A percentile compares a stretch with the other conserved stretches of the same genome.
phyloP scores from a whole-genome alignment of 2,888 invertebrate genomes.

The Drosophila testacea region DNA sequence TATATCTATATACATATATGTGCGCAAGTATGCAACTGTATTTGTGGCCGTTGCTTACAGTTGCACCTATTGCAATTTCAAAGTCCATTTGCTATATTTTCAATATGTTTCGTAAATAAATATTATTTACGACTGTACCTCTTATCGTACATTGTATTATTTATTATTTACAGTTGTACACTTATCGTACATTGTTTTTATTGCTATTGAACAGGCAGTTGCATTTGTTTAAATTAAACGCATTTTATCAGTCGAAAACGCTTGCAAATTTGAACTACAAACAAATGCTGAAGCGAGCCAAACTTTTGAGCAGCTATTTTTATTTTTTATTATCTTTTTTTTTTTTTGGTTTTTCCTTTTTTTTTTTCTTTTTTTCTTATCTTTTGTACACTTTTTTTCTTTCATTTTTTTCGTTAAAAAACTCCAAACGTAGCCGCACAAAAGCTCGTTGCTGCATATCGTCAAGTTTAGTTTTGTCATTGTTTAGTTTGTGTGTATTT shows the following conservation, averaged over 20 bases:
- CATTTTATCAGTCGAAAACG: neutral
- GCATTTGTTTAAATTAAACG: slow-evolving; percentile 38
- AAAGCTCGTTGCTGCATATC: slow-evolving; percentile 32
- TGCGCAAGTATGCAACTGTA: slow-evolving; percentile 1
- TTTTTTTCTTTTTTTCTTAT: slow-evolving; percentile 1
- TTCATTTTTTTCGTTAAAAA: slow-evolving; percentile 11
- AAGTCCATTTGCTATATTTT: slow-evolving; percentile 7
- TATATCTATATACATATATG: neutral
- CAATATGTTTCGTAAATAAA: neutral
- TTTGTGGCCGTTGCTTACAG: neutral
- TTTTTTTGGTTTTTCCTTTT: neutral
- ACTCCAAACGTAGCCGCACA: slow-evolving; percentile 18
- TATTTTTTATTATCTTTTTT: slow-evolving; percentile 1
- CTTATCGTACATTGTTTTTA: slow-evolving; percentile 1
- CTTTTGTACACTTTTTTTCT: slow-evolving; percentile 4
- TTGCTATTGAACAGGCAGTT: slow-evolving; percentile 42
- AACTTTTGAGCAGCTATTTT: slow-evolving; percentile 15
- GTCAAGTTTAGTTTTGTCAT: neutral
- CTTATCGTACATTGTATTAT: slow-evolving; percentile 1
- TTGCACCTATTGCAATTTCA: slow-evolving; percentile 11
- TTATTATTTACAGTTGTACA: slow-evolving; percentile 9
- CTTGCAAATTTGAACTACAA: neutral
- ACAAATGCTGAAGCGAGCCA: neutral
- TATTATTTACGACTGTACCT: neutral
- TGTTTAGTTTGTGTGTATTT: neutral